Evolutionary conservation across 2,888 invertebrate genomes (phyloP), one percentile per base, ranked within the genome.

Genomic region (Agonopterix heracliana): DNA sequence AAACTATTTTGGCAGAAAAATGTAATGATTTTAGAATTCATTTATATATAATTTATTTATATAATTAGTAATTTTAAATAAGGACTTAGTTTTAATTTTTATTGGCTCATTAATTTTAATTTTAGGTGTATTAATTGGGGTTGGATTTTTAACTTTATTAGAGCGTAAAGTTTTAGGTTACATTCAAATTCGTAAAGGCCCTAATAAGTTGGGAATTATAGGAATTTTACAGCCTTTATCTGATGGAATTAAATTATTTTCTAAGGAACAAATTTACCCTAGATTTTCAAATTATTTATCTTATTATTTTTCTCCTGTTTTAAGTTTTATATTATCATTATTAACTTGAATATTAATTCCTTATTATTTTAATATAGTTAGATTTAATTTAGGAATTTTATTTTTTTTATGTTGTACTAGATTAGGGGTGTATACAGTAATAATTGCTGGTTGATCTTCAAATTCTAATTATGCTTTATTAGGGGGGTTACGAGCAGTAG

Each of bases 381-480:
- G 73, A 54, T 91, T 91, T 89, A 88, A 85, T 80, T 90, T 90
- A 63, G 90, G 90, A 0, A 46, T 92, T 51, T 81, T 93, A 77
- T 91, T 91, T 90, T 90, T 93, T 90, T 86, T 93, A 63, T 89
- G 90, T 83, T 80, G 91, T 78, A 90, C 90, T 10, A 91, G 92
- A 12, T 65, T 93, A 56, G 89, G 91, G 0, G 92, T 93, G 61
- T 93, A 93, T 87, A 85, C 85, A 0, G 71, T 92, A 46, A 90
- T 93, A 74, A 64, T 92, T 60, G 80, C 91, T 8, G 93, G 93
- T 0, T 94, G 93, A 9, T 93, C 92, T 58, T 93, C 93, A 9
- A 93, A 93, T 90, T 93, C 92, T 48, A 91, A 91, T 82, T 94
- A 94, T 91, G 79, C 93, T 41, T 85, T 93, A 71, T 89, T 94